A percentile compares a stretch with the other conserved stretches of the same genome.
Conservation (phyloP, 2,113 vertebrate species). For the Ochotona princeps region DNA sequence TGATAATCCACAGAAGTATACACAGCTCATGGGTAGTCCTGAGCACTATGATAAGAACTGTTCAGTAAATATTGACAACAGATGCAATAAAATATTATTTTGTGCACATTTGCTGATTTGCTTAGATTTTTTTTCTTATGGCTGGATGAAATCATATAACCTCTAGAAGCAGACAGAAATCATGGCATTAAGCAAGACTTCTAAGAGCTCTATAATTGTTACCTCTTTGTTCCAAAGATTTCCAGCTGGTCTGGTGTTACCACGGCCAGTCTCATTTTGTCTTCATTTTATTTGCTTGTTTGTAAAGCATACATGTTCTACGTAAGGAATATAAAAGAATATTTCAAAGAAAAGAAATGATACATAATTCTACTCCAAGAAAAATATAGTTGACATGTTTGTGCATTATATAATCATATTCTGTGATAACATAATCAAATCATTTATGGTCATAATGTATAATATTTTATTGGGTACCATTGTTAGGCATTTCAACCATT, state of each 20-base stretch:
- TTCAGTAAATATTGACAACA: no score
- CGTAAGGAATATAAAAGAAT: background rate
- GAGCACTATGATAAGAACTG: no score
- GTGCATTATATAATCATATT: background rate
- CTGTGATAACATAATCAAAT: background rate
- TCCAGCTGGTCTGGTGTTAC: background rate
- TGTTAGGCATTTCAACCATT: background rate
- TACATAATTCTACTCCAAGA: background rate
- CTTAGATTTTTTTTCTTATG: background rate
- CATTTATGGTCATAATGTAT: background rate
- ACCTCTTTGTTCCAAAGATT: background rate
- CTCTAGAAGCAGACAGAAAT: background rate
- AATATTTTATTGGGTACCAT: background rate
- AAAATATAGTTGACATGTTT: background rate
- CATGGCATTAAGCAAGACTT: background rate
- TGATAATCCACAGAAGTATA: no score
- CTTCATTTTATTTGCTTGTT: background rate
- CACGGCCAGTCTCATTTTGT: background rate
- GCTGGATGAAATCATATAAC: background rate
- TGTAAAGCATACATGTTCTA: background rate
- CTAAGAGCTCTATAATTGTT: background rate
- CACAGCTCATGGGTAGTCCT: no score
- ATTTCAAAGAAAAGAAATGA: slow-evolving; percentile 17
- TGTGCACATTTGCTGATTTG: background rate
- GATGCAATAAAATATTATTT: background rate